These are phyloP conservation scores for Charaxes varanes DNA, from an alignment of 1,140 invertebrate species.

Conservation along the genomic window DNA sequence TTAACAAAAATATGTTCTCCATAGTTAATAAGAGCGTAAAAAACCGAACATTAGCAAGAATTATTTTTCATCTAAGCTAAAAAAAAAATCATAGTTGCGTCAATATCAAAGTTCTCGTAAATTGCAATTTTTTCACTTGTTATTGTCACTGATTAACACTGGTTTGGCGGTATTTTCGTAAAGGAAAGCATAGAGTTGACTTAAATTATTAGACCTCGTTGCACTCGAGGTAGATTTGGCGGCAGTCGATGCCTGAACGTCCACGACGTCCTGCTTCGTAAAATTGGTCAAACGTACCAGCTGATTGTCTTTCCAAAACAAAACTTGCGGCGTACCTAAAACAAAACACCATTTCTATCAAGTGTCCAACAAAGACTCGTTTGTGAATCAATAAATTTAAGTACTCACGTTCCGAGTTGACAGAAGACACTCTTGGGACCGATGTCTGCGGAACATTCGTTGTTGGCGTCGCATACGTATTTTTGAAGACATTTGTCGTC, in stretches of 20 bases:
- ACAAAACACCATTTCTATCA: constrained; percentile 10
- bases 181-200: constrained; percentile 1
- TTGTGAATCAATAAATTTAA: constrained; percentile 9
- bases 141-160: neutral
- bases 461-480: constrained; percentile 91
- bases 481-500: constrained; percentile 87
- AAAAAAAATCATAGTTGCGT: no score
- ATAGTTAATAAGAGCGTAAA: neutral
- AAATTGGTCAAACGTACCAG: constrained; percentile 84
- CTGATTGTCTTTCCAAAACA: constrained; percentile 83
- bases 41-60: no score
- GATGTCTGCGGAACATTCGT: constrained; percentile 88
- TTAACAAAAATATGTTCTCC: constrained; percentile 7
- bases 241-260: constrained; percentile 88
- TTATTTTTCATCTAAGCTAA: no score
- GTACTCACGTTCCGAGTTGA: constrained; percentile 92
- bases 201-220: constrained; percentile 82
- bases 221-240: constrained; percentile 87
- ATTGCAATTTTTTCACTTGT: neutral
- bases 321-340: constrained; percentile 89
- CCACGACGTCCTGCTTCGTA: constrained; percentile 89
- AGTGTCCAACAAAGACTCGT: neutral
- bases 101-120: constrained; percentile 21
- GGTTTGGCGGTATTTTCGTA: constrained; percentile 21
- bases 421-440: constrained; percentile 91